Percentiles rank a stretch among this genome's conserved stretches.
phyloP scores from a whole-genome alignment of 2,888 invertebrate genomes.

The Eledona agricola region DNA sequence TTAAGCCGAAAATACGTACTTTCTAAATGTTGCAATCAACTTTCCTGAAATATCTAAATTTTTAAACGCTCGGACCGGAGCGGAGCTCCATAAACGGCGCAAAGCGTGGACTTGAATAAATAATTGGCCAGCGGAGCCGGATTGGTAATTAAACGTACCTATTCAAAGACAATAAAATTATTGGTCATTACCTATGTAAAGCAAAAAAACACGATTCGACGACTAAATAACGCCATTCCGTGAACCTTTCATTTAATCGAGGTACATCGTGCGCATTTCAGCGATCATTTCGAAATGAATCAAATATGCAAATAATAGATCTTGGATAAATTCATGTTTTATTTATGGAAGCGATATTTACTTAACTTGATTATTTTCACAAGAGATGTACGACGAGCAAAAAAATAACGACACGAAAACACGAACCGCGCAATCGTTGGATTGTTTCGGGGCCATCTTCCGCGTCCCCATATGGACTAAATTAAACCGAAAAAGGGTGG shows the following conservation, averaged over 20 bases:
- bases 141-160: constrained; percentile 22
- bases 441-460: constrained; percentile 39
- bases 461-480: constrained; percentile 41
- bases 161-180: constrained; percentile 25
- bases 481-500: constrained; percentile 47
- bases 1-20: too few relatives aligned
- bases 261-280: constrained; percentile 45
- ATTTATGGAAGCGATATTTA: constrained; percentile 63
- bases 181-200: constrained; percentile 18
- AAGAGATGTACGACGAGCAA: constrained; percentile 45
- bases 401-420: constrained; percentile 57
- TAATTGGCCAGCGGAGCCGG: constrained; percentile 7
- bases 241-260: constrained; percentile 22
- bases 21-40: constrained; percentile 1
- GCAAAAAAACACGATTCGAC: constrained; percentile 8
- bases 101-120: constrained; percentile 13
- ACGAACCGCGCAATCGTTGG: constrained; percentile 54
- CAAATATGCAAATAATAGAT: constrained; percentile 63
- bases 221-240: constrained; percentile 20
- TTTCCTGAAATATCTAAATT: constrained; percentile 1
- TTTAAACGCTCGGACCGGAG: constrained; percentile 7
- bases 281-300: constrained; percentile 55
- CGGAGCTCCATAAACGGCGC: constrained; percentile 2
- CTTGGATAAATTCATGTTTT: constrained; percentile 61
- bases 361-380: constrained; percentile 62